phyloP scores from a whole-genome alignment of 2,113 vertebrate genomes.

The Neodon shergylaensis region DNA sequence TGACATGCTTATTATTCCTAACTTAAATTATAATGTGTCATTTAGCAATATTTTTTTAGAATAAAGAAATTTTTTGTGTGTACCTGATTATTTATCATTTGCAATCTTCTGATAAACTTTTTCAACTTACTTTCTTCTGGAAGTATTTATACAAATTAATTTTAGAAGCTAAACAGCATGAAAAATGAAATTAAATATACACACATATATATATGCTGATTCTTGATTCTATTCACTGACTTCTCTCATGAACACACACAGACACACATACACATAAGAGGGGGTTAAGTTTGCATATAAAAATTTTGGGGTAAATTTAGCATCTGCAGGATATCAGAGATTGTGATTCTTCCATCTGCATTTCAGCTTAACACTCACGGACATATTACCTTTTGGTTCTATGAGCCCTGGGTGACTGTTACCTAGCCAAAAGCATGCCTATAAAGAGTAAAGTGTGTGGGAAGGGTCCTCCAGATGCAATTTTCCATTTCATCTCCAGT shows the following conservation, averaged over 20 bases:
- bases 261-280: not conserved
- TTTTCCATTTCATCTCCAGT: not conserved
- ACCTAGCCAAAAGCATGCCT: not conserved
- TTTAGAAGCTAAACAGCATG: too few species aligned
- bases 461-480: not conserved
- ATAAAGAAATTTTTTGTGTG: not conserved
- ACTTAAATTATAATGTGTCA: not conserved
- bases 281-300: not conserved
- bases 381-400: not conserved
- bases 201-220: too few species aligned
- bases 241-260: not conserved
- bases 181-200: too few species aligned
- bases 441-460: not conserved
- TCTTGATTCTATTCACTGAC: not conserved
- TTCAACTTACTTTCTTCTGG: not conserved
- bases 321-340: not conserved
- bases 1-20: not conserved
- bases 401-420: not conserved
- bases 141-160: not conserved
- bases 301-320: not conserved
- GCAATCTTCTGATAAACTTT: not conserved
- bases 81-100: not conserved
- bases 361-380: not conserved
- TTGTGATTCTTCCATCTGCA: not conserved
- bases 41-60: not conserved